Percentiles rank a stretch among this genome's conserved stretches.
phyloP scores from a whole-genome alignment of 2,797 vertebrate species.

The Sparidentex hasta region DNA sequence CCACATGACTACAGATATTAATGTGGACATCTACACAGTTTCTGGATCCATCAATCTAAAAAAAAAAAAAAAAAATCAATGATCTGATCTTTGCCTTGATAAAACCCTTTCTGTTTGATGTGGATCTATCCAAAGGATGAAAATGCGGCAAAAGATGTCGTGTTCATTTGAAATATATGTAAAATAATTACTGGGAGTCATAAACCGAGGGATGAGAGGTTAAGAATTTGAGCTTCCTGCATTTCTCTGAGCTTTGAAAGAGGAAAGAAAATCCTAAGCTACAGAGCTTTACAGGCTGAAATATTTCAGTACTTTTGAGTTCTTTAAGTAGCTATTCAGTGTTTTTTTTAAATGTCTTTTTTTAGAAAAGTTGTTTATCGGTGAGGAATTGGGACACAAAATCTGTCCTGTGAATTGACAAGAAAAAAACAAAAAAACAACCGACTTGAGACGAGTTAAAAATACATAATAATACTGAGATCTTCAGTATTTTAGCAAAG shows the following conservation, averaged over 20 bases:
- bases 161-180: background rate
- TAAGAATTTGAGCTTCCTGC: conserved; percentile 9
- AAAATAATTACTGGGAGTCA: background rate
- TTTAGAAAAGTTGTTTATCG: conserved; percentile 12
- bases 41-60: conserved; percentile 22
- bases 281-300: background rate
- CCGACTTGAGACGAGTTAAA: background rate
- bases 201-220: background rate
- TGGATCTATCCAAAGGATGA: background rate
- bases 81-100: background rate
- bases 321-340: conserved; percentile 26
- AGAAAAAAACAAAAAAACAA: background rate
- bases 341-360: conserved; percentile 4
- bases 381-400: conserved; percentile 7
- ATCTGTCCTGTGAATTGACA: background rate
- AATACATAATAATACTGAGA: conserved; percentile 20
- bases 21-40: conserved; percentile 24
- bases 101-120: conserved; percentile 9
- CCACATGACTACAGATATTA: conserved; percentile 39
- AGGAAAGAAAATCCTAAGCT: background rate
- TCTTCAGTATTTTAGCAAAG: background rate
- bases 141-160: background rate
- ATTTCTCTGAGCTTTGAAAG: background rate
- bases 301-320: background rate
- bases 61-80: conserved; percentile 22